These are phyloP conservation scores for Pachypsylla venusta DNA, from an alignment of 1,140 invertebrate genomes.

Conservation along the genomic window DNA sequence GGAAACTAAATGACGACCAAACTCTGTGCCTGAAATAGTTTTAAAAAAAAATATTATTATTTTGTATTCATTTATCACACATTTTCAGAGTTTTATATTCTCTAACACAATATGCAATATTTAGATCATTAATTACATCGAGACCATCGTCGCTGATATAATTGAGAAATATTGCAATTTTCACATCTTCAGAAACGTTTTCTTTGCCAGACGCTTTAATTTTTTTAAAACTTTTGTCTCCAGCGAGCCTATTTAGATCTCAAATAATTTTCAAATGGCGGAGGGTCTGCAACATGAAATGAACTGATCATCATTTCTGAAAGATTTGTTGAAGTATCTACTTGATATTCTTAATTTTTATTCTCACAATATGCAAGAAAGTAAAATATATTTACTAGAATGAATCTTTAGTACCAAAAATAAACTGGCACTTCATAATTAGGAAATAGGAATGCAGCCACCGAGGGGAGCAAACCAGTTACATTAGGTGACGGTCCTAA, in stretches of 20 bases:
- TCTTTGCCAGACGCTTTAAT: conserved; percentile 23
- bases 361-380: background rate
- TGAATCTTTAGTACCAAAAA: too few relatives aligned
- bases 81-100: too few relatives aligned
- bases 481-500: too few relatives aligned
- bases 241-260: background rate
- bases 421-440: too few relatives aligned
- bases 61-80: too few relatives aligned
- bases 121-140: conserved; percentile 27
- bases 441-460: too few relatives aligned
- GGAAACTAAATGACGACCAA: conserved; percentile 85
- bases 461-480: too few relatives aligned
- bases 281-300: background rate
- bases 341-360: background rate
- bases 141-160: conserved; percentile 26
- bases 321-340: background rate
- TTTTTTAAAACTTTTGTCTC: conserved; percentile 23
- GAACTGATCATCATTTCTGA: background rate
- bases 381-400: too few relatives aligned
- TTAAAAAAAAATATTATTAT: too few relatives aligned
- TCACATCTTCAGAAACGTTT: conserved; percentile 22
- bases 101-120: too few relatives aligned
- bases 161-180: conserved; percentile 26
- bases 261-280: background rate
- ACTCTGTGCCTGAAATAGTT: conserved; percentile 63